Conservation (phyloP, 2,888 invertebrate species). For the Zeuzera pyrina region DNA sequence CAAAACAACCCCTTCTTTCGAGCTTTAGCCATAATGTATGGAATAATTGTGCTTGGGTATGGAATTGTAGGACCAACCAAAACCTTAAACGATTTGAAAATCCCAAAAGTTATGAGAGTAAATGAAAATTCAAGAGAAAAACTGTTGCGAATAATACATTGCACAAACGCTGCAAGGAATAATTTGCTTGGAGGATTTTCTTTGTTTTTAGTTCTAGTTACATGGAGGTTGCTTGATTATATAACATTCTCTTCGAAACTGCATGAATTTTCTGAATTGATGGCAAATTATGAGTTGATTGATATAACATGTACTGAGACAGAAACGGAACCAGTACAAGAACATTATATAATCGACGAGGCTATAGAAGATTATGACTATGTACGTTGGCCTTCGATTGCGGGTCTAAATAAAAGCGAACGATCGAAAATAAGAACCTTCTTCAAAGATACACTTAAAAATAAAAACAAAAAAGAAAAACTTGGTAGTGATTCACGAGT, state of each 20-base stretch:
- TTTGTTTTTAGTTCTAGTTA: constrained; percentile 38
- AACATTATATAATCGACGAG: constrained; percentile 15
- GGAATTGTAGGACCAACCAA: constrained; percentile 39
- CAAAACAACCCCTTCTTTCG: constrained; percentile 9
- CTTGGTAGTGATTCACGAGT: not conserved
- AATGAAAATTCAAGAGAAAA: constrained; percentile 25
- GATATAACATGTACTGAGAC: constrained; percentile 26
- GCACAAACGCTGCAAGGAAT: constrained; percentile 41
- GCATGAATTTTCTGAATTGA: constrained; percentile 43
- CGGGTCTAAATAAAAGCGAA: constrained; percentile 29
- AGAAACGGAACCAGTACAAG: constrained; percentile 10
- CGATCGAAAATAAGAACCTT: constrained; percentile 24
- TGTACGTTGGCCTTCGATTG: constrained; percentile 32
- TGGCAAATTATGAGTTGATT: constrained; percentile 41
- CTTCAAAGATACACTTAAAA: constrained; percentile 21
- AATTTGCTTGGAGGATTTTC: constrained; percentile 45
- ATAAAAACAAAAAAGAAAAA: constrained; percentile 4
- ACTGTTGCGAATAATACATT: constrained; percentile 30
- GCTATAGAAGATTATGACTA: constrained; percentile 14
- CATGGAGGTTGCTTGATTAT: constrained; percentile 38
- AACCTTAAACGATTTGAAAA: constrained; percentile 24
- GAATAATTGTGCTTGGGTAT: constrained; percentile 20
- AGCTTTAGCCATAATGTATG: constrained; percentile 17
- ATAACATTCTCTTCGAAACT: constrained; percentile 49
- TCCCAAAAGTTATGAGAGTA: constrained; percentile 12